Conservation (phyloP, 2,888 invertebrate genomes). For the Sinelater perroti region DNA sequence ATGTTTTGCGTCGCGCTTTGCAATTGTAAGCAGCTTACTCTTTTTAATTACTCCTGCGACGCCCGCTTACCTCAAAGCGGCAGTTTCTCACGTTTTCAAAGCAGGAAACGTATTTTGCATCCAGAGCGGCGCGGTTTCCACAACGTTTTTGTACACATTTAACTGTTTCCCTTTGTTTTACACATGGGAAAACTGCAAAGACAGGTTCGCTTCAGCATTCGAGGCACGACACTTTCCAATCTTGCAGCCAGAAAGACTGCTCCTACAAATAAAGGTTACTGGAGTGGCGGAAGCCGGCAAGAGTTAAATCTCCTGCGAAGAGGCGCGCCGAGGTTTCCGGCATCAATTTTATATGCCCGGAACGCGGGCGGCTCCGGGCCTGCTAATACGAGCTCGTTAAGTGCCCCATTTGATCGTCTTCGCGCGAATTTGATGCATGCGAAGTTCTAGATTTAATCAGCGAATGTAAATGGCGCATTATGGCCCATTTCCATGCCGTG, state of each 20-base stretch:
- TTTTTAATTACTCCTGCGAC: conserved; percentile 25
- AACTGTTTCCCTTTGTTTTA: conserved; percentile 39
- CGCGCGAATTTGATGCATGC: conserved; percentile 21
- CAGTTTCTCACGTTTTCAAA: conserved; percentile 35
- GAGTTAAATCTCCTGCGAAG: conserved; percentile 28
- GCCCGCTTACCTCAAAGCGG: conserved; percentile 15
- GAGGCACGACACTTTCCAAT: conserved; percentile 37
- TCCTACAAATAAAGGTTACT: conserved; percentile 28
- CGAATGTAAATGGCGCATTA: conserved; percentile 27
- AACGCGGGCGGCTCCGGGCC: background rate
- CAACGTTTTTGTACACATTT: conserved; percentile 30
- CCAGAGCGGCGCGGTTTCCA: conserved; percentile 19
- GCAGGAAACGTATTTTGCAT: conserved; percentile 35
- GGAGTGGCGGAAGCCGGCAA: conserved; percentile 28
- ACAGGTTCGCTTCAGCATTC: conserved; percentile 33
- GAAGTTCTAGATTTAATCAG: conserved; percentile 17
- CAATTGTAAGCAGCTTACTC: conserved; percentile 24
- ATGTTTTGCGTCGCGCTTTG: background rate
- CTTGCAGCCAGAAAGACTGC: conserved; percentile 32
- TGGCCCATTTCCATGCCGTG: conserved; percentile 30
- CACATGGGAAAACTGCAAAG: conserved; percentile 38
- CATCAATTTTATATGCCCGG: conserved; percentile 6
- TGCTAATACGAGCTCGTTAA: conserved; percentile 7
- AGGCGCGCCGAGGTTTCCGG: conserved; percentile 20
- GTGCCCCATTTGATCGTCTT: conserved; percentile 16